phyloP scores from a whole-genome alignment of 2,113 vertebrate species.

The Platichthys flesus region DNA sequence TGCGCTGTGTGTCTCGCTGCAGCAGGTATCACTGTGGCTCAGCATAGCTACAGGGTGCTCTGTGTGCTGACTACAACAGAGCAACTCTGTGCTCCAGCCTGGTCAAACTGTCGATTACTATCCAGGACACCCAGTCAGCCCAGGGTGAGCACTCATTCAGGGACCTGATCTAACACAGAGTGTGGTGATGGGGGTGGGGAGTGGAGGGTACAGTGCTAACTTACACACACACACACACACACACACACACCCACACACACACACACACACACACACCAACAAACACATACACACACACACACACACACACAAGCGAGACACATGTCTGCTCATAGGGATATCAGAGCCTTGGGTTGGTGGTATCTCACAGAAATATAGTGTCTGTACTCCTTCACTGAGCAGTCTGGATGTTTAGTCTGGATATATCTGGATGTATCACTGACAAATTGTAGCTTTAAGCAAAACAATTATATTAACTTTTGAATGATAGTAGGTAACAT shows the following conservation, averaged over 20 bases:
- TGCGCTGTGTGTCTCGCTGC: constrained; percentile 73
- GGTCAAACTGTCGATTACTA: constrained; percentile 66
- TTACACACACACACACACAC: constrained; percentile 2
- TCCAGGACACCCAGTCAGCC: constrained; percentile 65
- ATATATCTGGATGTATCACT: not conserved
- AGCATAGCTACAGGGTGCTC: constrained; percentile 76
- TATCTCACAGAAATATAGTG: not conserved
- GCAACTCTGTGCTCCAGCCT: constrained; percentile 55
- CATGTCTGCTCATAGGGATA: not conserved
- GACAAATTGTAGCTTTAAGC: not conserved
- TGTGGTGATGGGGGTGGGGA: constrained; percentile 23
- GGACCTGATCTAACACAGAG: constrained; percentile 49
- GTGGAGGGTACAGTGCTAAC: constrained; percentile 7
- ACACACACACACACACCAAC: not conserved
- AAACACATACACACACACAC: not conserved
- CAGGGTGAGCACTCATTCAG: constrained; percentile 63
- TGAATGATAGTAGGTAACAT: too few relatives aligned
- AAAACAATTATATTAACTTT: not conserved
- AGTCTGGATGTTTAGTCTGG: not conserved
- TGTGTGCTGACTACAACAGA: constrained; percentile 37
- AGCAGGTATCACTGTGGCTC: constrained; percentile 72
- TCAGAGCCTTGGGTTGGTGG: not conserved
- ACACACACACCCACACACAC: not conserved
- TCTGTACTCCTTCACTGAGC: not conserved
- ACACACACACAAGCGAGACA: too few relatives aligned